Conservation (phyloP, 2,113 vertebrate genomes). For the Sinocyclocheilus rhinocerous region DNA sequence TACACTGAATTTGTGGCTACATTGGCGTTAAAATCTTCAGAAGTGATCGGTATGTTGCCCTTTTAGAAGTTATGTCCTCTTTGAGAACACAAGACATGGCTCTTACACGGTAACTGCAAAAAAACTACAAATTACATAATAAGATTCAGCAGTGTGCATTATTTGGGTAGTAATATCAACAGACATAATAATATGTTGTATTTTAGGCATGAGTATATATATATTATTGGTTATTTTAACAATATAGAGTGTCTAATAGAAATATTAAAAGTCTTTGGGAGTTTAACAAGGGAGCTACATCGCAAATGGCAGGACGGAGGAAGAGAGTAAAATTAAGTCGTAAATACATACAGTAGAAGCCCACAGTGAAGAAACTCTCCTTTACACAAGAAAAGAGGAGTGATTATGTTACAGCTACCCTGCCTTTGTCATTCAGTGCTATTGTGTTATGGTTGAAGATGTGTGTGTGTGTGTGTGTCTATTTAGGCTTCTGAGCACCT, state of each 20-base stretch:
- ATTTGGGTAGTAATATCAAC: slow-evolving; percentile 8
- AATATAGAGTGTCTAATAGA: slow-evolving; percentile 31
- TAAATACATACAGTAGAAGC: slow-evolving; percentile 66
- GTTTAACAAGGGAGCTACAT: slow-evolving; percentile 49
- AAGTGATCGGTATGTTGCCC: slow-evolving; percentile 61
- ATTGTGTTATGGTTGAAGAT: slow-evolving; percentile 42
- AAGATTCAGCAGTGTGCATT: slow-evolving; percentile 23
- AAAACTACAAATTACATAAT: background rate
- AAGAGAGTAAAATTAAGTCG: slow-evolving; percentile 62
- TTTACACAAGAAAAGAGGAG: slow-evolving; percentile 57
- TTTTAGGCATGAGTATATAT: slow-evolving; percentile 12
- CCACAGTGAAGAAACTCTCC: slow-evolving; percentile 55
- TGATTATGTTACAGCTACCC: slow-evolving; percentile 62
- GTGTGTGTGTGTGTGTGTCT: background rate
- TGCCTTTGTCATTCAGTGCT: slow-evolving; percentile 64
- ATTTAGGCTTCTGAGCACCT: slow-evolving; percentile 20
- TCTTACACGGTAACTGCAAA: background rate
- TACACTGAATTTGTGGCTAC: slow-evolving; percentile 8
- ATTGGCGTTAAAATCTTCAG: slow-evolving; percentile 45
- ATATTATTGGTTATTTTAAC: background rate
- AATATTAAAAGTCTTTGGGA: slow-evolving; percentile 58
- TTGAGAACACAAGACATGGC: slow-evolving; percentile 61
- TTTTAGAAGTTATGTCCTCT: slow-evolving; percentile 52
- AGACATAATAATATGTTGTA: background rate
- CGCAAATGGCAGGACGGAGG: slow-evolving; percentile 53